Base-by-base conservation (phyloP, 2,113 vertebrate species). In the Falco punctatus region DNA sequence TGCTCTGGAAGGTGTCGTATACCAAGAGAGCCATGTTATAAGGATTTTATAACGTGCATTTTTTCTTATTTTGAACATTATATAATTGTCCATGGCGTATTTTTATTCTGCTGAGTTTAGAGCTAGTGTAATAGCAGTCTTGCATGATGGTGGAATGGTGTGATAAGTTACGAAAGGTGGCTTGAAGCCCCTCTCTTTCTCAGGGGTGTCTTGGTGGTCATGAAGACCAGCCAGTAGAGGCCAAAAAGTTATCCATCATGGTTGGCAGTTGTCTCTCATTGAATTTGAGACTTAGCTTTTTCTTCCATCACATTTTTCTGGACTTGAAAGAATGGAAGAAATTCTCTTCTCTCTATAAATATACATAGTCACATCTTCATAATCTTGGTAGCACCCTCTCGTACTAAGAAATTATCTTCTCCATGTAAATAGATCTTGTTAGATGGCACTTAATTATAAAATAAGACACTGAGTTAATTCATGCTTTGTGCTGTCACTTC, bases 1-100 rank as follows among this genome's bases (percentile, higher is more conserved):
- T 96, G 77, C 82, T 95, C 85, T 81, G 58, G 85, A 80, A 93
- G 92, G 81, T 64, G 86, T 96, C 89, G 80, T 93, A 51, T 57
- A 65, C 46, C n/a, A 54, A 90, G 71, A 86, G 86, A 72, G n/a
- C 38, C 55, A 32, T 59, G 74, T 59, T 95, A 55, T 72, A 88
- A 58, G 74, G 62, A 70, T 81, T 93, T 91, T 81, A 64, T 87
- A 74, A 70, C 38, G 35, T 35, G 35, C 35, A 35, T 38, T 38
- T 71, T 66, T 82, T n/a, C 87, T 52, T 87, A 24, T 67, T 86
- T 92, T n/a, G 33, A 65, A 27, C 22, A 11, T 24, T 42, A 42
- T 66, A 6, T 49, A 90, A 62, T 46, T 64, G 19, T 75, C 87
- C 3, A 10, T 20, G 28, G 35, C 32, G 20, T 67, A 28, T 5